Conservation (phyloP, 2,113 vertebrate species). For the Odontophorus gujanensis region DNA sequence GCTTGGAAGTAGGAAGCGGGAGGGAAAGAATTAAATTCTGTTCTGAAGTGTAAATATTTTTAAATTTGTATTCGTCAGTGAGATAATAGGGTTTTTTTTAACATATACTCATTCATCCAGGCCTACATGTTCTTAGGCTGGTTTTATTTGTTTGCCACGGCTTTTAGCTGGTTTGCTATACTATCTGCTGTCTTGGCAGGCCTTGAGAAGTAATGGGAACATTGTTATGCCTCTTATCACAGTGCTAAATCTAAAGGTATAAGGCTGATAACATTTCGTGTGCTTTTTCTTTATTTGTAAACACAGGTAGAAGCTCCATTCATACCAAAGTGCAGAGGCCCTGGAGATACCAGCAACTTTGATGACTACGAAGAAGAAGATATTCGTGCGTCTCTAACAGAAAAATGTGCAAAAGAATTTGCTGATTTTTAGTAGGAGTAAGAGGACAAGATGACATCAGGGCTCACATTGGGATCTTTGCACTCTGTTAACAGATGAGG, state of each 20-base stretch:
- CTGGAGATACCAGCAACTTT: constrained; percentile 99
- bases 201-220: background rate
- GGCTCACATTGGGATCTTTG: constrained; percentile 89
- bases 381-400: constrained; percentile 95
- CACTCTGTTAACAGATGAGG: constrained; percentile 88
- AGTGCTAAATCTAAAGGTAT: background rate
- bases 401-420: constrained; percentile 99
- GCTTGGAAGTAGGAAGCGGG: background rate
- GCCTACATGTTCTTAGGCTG: background rate
- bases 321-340: constrained; percentile 99
- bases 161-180: background rate
- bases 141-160: background rate
- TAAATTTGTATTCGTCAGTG: background rate
- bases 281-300: background rate
- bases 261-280: background rate
- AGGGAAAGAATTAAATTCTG: too few relatives aligned
- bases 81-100: background rate
- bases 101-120: background rate
- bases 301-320: constrained; percentile 96
- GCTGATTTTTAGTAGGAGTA: constrained; percentile 91
- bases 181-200: background rate
- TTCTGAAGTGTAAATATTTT: too few relatives aligned
- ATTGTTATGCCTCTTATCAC: background rate
- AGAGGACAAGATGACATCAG: constrained; percentile 79
- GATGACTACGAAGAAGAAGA: constrained; percentile 99